These are phyloP conservation scores for Thelaira solivaga DNA, from an alignment of 2,888 invertebrate species.

Conservation along the genomic window DNA sequence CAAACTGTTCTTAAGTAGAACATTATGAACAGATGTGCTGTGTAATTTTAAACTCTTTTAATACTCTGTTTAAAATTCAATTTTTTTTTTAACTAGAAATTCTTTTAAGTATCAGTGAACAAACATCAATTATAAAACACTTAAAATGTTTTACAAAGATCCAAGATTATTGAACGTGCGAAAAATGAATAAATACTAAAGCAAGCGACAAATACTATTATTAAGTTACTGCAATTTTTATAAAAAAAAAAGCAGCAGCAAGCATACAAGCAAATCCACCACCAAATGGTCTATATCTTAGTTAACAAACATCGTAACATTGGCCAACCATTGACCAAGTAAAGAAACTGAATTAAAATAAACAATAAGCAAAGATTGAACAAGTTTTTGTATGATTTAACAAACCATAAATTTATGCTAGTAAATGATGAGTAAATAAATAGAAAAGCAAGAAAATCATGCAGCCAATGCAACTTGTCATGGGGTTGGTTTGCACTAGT, in stretches of 20 bases:
- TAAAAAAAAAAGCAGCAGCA: no score
- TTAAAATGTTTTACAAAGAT: conserved; percentile 45
- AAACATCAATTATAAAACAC: conserved; percentile 50
- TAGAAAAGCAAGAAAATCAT: background rate
- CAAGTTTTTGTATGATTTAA: conserved; percentile 28
- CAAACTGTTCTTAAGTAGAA: no score
- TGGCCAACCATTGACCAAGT: conserved; percentile 3
- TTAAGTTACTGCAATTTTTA: conserved; percentile 3
- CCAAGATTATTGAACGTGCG: conserved; percentile 49
- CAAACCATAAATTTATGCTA: background rate
- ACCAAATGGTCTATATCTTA: conserved; percentile 26
- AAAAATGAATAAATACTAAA: conserved; percentile 39
- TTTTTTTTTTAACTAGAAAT: conserved; percentile 24
- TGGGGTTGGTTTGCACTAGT: background rate
- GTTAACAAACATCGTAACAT: conserved; percentile 1
- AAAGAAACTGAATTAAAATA: background rate
- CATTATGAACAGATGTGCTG: background rate
- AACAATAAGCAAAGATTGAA: background rate
- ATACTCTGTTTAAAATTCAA: background rate
- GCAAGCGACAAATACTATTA: conserved; percentile 16
- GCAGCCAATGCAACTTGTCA: conserved; percentile 21
- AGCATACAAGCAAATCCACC: background rate
- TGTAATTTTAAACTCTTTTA: background rate
- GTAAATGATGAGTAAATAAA: background rate
- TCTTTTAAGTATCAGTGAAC: conserved; percentile 33